A percentile compares a stretch with the other conserved stretches of the same genome.
These are phyloP conservation scores for Leucophenga maculata DNA, from an alignment of 2,888 invertebrate genomes.

Conservation along the genomic window DNA sequence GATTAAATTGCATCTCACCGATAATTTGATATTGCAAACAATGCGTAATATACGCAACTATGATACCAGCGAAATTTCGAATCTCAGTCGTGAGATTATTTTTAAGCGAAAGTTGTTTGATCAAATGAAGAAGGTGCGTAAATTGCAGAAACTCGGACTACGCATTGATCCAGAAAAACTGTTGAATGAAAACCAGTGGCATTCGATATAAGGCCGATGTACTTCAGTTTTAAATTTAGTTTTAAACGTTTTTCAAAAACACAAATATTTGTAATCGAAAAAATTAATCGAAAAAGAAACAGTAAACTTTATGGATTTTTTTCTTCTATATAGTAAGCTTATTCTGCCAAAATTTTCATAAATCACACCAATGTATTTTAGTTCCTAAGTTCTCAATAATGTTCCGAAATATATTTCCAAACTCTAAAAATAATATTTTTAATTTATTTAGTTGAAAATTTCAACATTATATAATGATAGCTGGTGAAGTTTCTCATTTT, in stretches of 20 bases:
- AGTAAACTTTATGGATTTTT: constrained; percentile 21
- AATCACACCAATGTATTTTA: too few species aligned
- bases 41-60: constrained; percentile 53
- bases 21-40: constrained; percentile 55
- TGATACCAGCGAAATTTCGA: constrained; percentile 57
- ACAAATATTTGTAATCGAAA: constrained; percentile 21
- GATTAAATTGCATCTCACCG: constrained; percentile 56
- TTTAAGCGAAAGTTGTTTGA: constrained; percentile 52
- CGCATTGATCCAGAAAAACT: constrained; percentile 54
- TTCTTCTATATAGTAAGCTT: too few species aligned
- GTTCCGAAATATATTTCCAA: too few species aligned
- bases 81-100: constrained; percentile 53
- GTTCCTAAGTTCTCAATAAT: too few species aligned
- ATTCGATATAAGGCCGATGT: constrained; percentile 25
- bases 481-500: too few species aligned
- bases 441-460: too few species aligned
- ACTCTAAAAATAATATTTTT: too few species aligned
- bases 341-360: too few species aligned
- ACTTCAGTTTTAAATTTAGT: constrained; percentile 29
- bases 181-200: constrained; percentile 37
- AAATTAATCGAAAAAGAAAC: constrained; percentile 35
- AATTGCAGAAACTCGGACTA: constrained; percentile 53
- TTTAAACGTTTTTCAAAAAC: constrained; percentile 30
- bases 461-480: too few species aligned
- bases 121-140: constrained; percentile 53